Conservation (phyloP, 2,888 invertebrate genomes). For the Adineta ricciae region DNA sequence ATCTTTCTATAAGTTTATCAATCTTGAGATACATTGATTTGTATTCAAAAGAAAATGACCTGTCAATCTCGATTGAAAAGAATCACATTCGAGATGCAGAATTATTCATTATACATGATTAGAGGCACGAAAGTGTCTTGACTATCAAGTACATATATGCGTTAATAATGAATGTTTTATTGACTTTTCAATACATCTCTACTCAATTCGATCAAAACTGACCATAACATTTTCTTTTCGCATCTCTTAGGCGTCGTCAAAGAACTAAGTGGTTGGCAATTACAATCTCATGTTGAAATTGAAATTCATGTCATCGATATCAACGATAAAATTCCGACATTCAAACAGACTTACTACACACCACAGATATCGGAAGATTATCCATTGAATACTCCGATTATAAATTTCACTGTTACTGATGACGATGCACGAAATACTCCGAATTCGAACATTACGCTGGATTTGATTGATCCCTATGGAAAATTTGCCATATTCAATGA, state of each 20-base stretch:
- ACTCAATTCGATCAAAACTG: too few species aligned
- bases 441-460: not conserved
- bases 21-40: too few species aligned
- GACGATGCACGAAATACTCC: not conserved
- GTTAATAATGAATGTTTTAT: too few species aligned
- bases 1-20: too few species aligned
- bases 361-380: slow-evolving; percentile 96
- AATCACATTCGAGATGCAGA: too few species aligned
- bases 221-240: not conserved
- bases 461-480: not conserved
- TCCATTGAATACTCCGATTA: slow-evolving; percentile 55
- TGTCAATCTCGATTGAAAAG: too few species aligned
- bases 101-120: too few species aligned
- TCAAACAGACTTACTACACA: slow-evolving; percentile 87
- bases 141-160: too few species aligned
- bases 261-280: slow-evolving; percentile 18
- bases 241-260: not conserved
- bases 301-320: slow-evolving; percentile 63
- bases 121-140: too few species aligned
- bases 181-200: too few species aligned
- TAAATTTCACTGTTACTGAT: slow-evolving; percentile 11
- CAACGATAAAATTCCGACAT: slow-evolving; percentile 97
- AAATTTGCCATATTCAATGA: slow-evolving; percentile 62
- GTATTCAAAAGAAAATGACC: too few species aligned
- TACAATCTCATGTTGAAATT: slow-evolving; percentile 1